phyloP scores from a whole-genome alignment of 2,888 invertebrate genomes.

The Catocala sponsa region DNA sequence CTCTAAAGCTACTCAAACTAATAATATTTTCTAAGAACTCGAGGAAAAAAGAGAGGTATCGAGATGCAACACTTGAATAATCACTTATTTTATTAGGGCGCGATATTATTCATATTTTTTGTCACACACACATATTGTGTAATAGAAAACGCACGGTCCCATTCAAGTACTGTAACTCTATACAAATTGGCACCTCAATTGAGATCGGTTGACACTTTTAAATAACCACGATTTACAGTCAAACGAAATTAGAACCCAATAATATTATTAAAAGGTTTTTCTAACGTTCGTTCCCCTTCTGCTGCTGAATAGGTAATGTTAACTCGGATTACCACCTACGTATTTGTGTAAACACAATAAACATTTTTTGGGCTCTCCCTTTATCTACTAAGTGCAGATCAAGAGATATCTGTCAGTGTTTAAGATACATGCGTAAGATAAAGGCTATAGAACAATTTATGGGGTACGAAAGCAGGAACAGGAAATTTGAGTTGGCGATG shows the following conservation, averaged over 20 bases:
- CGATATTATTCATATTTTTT: constrained; percentile 66
- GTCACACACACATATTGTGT: constrained; percentile 67
- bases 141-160: constrained; percentile 67
- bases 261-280: constrained; percentile 79
- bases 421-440: constrained; percentile 63
- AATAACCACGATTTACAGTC: constrained; percentile 82
- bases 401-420: constrained; percentile 64
- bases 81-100: constrained; percentile 69
- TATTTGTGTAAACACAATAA: constrained; percentile 87
- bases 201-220: constrained; percentile 82
- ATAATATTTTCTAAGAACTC: constrained; percentile 48
- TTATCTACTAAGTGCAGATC: constrained; percentile 71
- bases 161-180: constrained; percentile 76
- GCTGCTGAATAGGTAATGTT: constrained; percentile 66
- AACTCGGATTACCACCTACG: constrained; percentile 86
- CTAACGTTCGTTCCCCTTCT: constrained; percentile 68
- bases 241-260: constrained; percentile 88
- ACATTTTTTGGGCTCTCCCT: constrained; percentile 76
- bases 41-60: constrained; percentile 41
- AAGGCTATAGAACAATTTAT: constrained; percentile 40
- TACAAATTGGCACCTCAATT: constrained; percentile 86
- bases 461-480: constrained; percentile 49
- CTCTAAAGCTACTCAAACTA: constrained; percentile 49
- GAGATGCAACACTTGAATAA: constrained; percentile 70
- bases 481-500: constrained; percentile 50